phyloP scores from a whole-genome alignment of 2,888 invertebrate species.

The Sarcophaga variegata region DNA sequence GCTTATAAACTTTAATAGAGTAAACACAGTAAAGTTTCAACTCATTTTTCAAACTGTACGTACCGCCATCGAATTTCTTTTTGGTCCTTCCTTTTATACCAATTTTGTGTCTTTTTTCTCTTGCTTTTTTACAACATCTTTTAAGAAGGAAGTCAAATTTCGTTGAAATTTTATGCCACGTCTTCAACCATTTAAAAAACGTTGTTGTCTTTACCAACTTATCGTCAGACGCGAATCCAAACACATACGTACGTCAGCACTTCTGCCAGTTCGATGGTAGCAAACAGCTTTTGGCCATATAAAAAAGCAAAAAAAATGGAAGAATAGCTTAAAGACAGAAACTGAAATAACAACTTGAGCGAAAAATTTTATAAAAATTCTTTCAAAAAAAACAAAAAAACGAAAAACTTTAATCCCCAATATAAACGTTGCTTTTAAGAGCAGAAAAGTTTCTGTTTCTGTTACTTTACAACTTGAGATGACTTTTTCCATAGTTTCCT shows the following conservation, averaged over 20 bases:
- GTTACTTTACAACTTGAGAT: background rate
- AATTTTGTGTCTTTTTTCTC: background rate
- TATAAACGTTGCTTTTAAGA: constrained; percentile 30
- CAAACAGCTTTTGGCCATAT: constrained; percentile 36
- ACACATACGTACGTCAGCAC: constrained; percentile 30
- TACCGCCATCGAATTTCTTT: constrained; percentile 44
- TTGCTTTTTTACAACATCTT: background rate
- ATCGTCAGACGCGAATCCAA: background rate
- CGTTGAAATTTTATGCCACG: constrained; percentile 54
- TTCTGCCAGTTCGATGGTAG: constrained; percentile 30
- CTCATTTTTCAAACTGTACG: constrained; percentile 57
- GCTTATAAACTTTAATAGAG: constrained; percentile 80
- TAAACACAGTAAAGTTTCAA: constrained; percentile 74
- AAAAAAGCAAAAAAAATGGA: background rate
- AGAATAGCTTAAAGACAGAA: constrained; percentile 7
- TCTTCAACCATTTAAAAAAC: constrained; percentile 42
- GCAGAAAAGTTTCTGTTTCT: constrained; percentile 23
- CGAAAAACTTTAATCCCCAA: constrained; percentile 35
- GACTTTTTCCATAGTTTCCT: background rate
- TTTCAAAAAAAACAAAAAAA: constrained; percentile 6
- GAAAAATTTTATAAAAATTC: constrained; percentile 2
- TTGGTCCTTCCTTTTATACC: background rate
- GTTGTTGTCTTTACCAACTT: constrained; percentile 6
- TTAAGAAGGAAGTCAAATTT: constrained; percentile 41
- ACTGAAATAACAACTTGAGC: background rate